Percentiles rank a stretch among this genome's conserved stretches.
These are phyloP conservation scores for Protaetia brevitarsis DNA, from an alignment of 1,140 invertebrate genomes.

Conservation along the genomic window DNA sequence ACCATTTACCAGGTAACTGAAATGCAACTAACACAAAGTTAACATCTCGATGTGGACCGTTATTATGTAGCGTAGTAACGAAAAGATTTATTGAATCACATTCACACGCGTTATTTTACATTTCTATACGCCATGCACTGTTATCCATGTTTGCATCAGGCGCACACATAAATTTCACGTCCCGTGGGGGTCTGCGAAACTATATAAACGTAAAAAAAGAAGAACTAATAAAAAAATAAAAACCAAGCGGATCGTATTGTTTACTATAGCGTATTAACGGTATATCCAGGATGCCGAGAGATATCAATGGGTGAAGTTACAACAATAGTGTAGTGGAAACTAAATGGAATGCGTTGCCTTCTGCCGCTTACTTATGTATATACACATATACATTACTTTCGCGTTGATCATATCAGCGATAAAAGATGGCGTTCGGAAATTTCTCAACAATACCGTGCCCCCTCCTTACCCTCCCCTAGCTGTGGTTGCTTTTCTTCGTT, in stretches of 20 bases:
- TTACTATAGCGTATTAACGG: slow-evolving; percentile 31
- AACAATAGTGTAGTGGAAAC: slow-evolving; percentile 23
- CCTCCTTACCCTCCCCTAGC: background rate
- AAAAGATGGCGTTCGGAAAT: slow-evolving; percentile 35
- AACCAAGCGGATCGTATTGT: slow-evolving; percentile 27
- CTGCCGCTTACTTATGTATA: slow-evolving; percentile 22
- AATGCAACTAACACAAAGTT: background rate
- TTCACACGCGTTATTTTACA: background rate
- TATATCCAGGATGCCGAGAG: slow-evolving; percentile 31
- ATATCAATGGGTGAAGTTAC: slow-evolving; percentile 30
- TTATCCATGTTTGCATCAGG: background rate
- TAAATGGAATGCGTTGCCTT: slow-evolving; percentile 27
- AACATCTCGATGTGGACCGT: background rate
- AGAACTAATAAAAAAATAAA: background rate
- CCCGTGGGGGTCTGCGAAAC: background rate
- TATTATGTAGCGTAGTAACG: background rate
- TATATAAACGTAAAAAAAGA: too few relatives aligned
- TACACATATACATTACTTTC: slow-evolving; percentile 23
- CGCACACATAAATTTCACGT: background rate
- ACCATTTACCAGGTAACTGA: too few relatives aligned
- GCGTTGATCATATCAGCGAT: slow-evolving; percentile 30
- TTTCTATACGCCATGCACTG: background rate
- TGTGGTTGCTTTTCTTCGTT: background rate
- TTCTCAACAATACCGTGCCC: background rate
- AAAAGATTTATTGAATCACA: slow-evolving; percentile 14